Base-by-base conservation (phyloP, 2,113 vertebrate species). In the Hemicordylus capensis region DNA sequence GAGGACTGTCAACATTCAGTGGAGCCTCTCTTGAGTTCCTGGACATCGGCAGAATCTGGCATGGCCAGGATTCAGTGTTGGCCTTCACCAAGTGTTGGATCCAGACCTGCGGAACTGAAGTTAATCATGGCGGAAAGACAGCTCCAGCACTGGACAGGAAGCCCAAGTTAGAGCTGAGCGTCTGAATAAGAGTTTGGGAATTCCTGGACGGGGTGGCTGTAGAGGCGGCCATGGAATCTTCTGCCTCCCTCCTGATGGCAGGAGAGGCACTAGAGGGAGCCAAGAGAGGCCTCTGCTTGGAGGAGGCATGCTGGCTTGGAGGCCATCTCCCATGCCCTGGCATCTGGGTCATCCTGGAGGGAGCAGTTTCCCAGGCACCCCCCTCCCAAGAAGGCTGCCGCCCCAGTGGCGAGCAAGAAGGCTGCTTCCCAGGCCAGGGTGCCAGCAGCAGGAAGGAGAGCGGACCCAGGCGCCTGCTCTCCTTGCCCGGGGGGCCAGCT, bases 331-430 rank as follows among this genome's bases (percentile, higher is more conserved):
- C 88, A 86, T 0, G 17, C 69, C 88, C 80, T 44, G 77, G 48
- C 46, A 72, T 92, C 90, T 93, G 90, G 93, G 93, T 94, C 94
- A 92, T 63, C 66, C 1, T 28, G 64, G 46, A n/a, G 42, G 37
- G 9, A 72, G 51, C 39, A 37, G 42, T 85, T 78, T 51, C 54
- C 83, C 10, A 66, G 24, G 69, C 84, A 78, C 77, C 67, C 7
- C 0, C 56, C 58, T 83, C 85, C 84, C 9, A 6, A 48, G 69
- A 83, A n/a, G n/a, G n/a, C n/a, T n/a, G 37, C 56, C 37, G 64
- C 34, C 79, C 69, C 69, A 44, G 10, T 3, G 26, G 76, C 82
- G 76, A 84, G 69, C 34, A 78, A 63, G 79, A 34, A 26, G 26
- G 72, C 17, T 28, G 58, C 51, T 24, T 56, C 42, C 70, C 59